Base-by-base conservation (phyloP, 1,140 invertebrate genomes). In the Cydia amplana region DNA sequence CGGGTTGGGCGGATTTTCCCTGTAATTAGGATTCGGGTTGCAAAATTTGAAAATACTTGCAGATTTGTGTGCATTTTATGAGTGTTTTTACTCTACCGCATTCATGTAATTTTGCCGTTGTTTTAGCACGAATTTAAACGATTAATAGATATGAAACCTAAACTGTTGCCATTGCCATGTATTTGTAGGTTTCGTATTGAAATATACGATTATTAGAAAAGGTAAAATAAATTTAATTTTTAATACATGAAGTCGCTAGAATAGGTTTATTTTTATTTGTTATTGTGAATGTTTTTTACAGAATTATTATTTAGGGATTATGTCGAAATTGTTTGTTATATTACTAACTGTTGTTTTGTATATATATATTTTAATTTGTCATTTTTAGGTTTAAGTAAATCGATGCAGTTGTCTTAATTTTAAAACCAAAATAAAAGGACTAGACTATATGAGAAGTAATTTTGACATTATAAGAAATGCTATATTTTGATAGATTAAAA, bases 271-370 rank as follows among this genome's bases (percentile, higher is more conserved):
- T 70, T 65, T 70, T 43, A 70, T 70, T 70, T 36, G 65, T 70
- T 70, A 36, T 70, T 70, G 65, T 70, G 65, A 70, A 70, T 70
- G 65, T 70, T 70, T 67, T 64, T 64, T 64, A 32, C 12, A 67
- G 25, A 32, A 51, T 51, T 5, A 16, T 60, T 60, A 70, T 43
- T 32, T 70, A 40, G 6, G 64, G 1, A 7, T 40, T n/a, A 12
- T 70, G 65, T 70, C 65, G 2, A 70, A 70, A 70, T 70, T 36
- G n/a, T 36, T 36, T 36, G 65, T 70, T 36, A 36, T 40, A 0
- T 40, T n/a, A 36, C 28, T 1, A 67, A 20, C 28, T 36, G 28
- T 70, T 70, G 20, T 23, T 23, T 60, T 60, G 55, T 60, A 60
- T 23, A 60, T 55, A 55, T 60, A 23, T 60, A 7, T 55, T 60